These are phyloP conservation scores for Enteromius mattozi DNA, from an alignment of 2,797 vertebrate genomes.

Conservation along the genomic window DNA sequence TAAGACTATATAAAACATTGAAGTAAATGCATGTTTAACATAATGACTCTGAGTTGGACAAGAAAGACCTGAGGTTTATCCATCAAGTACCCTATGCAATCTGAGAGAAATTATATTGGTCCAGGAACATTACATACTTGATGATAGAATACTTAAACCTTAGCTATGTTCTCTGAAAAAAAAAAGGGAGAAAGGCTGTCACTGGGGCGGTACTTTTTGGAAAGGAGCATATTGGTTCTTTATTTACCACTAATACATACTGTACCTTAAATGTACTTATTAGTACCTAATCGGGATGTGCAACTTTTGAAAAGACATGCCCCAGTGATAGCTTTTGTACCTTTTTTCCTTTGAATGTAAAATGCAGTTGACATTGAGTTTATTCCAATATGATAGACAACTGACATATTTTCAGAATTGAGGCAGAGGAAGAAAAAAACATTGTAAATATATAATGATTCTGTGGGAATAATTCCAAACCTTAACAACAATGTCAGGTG, in stretches of 20 bases:
- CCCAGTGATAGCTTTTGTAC: background rate
- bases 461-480: background rate
- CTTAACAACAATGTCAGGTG: too few relatives aligned
- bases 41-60: background rate
- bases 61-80: background rate
- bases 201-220: background rate
- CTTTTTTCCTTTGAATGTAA: background rate
- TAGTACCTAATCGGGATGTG: background rate
- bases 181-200: background rate
- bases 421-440: background rate
- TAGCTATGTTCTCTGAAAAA: background rate
- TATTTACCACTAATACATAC: background rate
- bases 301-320: background rate
- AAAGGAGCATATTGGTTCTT: background rate
- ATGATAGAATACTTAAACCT: background rate
- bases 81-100: background rate
- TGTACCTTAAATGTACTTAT: too few relatives aligned
- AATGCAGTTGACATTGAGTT: background rate
- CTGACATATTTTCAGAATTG: background rate
- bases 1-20: background rate
- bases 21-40: background rate
- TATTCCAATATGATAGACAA: background rate
- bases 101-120: background rate
- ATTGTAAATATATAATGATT: background rate
- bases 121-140: background rate